Evolutionary conservation across 1,140 invertebrate species (phyloP).

Genomic region (Drosophila punjabiensis): DNA sequence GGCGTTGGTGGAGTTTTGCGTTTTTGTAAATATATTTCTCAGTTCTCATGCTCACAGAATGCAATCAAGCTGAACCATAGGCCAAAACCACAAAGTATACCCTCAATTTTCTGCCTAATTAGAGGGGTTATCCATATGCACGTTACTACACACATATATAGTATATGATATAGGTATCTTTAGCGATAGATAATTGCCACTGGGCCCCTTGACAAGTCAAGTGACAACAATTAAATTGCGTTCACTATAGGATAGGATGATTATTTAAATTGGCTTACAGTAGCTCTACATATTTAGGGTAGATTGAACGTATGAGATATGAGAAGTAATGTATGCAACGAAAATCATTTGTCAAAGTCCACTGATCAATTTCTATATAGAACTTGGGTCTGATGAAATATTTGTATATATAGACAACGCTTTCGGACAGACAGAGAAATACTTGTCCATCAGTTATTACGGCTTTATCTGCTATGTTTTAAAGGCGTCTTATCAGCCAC

Average conservation of each 20-base stretch:
- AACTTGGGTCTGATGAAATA: background rate
- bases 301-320: slow-evolving; percentile 20
- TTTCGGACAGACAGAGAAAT: slow-evolving; percentile 2
- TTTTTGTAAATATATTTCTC: background rate
- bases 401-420: background rate
- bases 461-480: slow-evolving; percentile 35
- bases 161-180: slow-evolving; percentile 9
- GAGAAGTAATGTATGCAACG: slow-evolving; percentile 7
- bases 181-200: slow-evolving; percentile 43
- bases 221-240: slow-evolving; percentile 56
- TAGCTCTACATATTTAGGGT: background rate
- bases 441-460: slow-evolving; percentile 18
- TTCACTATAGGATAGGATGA: slow-evolving; percentile 13
- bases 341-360: slow-evolving; percentile 16
- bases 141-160: slow-evolving; percentile 3
- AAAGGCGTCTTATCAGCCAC: slow-evolving; percentile 28
- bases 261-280: slow-evolving; percentile 28
- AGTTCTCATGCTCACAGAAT: slow-evolving; percentile 4
- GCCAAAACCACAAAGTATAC: slow-evolving; percentile 21
- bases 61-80: slow-evolving; percentile 49
- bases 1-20: background rate
- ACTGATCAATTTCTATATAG: slow-evolving; percentile 7
- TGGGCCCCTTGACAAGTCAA: slow-evolving; percentile 40
- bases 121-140: slow-evolving; percentile 40
- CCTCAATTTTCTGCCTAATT: slow-evolving; percentile 58